Base-by-base conservation (phyloP, 2,888 invertebrate species). In the Galeopsomyia nigrocyanea region DNA sequence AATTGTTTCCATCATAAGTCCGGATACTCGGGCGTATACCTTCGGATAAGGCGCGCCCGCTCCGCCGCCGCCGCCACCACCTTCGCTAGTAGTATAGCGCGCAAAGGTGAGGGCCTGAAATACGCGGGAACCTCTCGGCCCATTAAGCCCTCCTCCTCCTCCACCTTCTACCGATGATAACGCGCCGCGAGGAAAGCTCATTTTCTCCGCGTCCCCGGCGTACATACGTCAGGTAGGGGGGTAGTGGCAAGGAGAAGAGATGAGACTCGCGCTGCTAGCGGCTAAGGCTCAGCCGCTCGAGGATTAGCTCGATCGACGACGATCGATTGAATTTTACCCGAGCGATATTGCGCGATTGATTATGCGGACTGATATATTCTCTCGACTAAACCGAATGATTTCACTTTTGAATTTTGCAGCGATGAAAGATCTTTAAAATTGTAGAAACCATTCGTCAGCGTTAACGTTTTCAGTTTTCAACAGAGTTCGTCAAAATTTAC, bases 1-100 rank as follows among this genome's bases (percentile, higher is more conserved):
- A 86, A 86, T 86, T 86, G 86, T 86, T 86, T 86, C 85, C 84
- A 80, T 85, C 86, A 86, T 86, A 86, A 86, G 85, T 86, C 84
- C 85, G 84, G 85, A 86, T 86, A 86, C 85, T 83, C 82, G 79
- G 77, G 22, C 53, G 21, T 83, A 82, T 82, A 84, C 77, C 80
- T 80, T 77, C 76, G 84, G 82, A 84, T 84, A 84, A 83, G 82
- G 39, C 79, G 78, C 68, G 77, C 74, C 74, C 76, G 67, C 73
- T 68, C 56, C 22, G 69, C 9, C 68, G 55, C 51, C 58, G 26
- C 6, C 53, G 10, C 50, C 17, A 57, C 69, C 71, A 76, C 76
- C 77, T 74, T 77, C 31, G 60, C 68, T 47, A 26, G 39, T 39
- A 39, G 51, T 61, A n/a, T n/a, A n/a, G 26, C 26, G 75, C 68